phyloP scores from a whole-genome alignment of 2,113 vertebrate species.

The Cyprinus carpio region DNA sequence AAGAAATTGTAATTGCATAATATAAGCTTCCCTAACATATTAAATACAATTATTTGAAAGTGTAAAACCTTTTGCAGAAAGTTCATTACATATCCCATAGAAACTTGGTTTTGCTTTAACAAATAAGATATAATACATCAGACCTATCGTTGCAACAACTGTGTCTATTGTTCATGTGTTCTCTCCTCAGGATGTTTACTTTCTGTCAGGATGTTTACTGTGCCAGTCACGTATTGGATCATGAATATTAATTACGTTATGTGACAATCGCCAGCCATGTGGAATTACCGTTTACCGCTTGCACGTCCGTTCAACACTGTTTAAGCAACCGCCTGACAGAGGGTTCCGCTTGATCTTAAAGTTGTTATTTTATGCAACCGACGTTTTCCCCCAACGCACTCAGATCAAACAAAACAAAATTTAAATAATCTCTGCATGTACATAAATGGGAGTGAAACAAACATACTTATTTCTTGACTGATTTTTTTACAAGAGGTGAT shows the following conservation, averaged over 20 bases:
- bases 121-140: background rate
- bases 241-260: constrained; percentile 5
- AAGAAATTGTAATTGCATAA: too few relatives aligned
- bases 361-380: background rate
- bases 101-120: too few relatives aligned
- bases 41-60: too few relatives aligned
- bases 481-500: background rate
- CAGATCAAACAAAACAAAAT: background rate
- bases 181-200: background rate
- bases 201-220: background rate
- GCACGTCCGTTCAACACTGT: background rate
- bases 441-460: background rate
- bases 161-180: background rate
- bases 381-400: background rate
- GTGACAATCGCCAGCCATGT: background rate
- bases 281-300: background rate
- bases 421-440: background rate
- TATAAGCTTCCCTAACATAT: too few relatives aligned
- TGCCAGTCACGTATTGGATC: background rate
- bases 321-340: background rate
- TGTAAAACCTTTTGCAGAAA: too few relatives aligned
- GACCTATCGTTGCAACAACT: background rate
- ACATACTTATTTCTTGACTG: background rate
- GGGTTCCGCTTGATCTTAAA: background rate
- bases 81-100: background rate